Base-by-base conservation (phyloP, 2,113 vertebrate genomes). In the Puma concolor region DNA sequence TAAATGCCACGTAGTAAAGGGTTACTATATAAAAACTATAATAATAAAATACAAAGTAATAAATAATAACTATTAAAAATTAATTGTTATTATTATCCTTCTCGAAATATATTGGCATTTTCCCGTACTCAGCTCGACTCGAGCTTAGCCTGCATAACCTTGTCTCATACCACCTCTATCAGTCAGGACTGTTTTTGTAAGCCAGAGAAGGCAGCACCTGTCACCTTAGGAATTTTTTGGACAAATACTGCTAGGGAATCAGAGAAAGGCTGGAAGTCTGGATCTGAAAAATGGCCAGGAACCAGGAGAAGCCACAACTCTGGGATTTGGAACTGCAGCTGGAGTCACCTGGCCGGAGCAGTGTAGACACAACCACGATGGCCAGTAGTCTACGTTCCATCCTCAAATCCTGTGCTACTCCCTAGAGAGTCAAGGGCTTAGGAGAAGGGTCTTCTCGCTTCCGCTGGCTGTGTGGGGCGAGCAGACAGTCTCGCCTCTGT, bases 301-400 rank as follows among this genome's bases (percentile, higher is more conserved):
- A 11, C 0, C 0, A 13, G 12, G 36, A 63, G 13, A 31, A 48
- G 23, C 25, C 7, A 31, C 29, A 36, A 29, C 7, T 16, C 13
- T 50, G 41, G 25, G 33, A 19, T 76, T 17, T n/a, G 74, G 5
- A 36, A 3, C 52, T 7, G 0, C 2, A 1, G 29, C 0, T 2
- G 25, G 29, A 3, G 2, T 84, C 7, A 67, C 27, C 52, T 1
- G 29, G 31, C 21, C 25, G 15, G 31, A n/a, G 8, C 2, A 38
- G 67, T 7, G 4, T 63, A 31, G 41, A 67, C 5, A n/a, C 7
- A 0, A 4, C 44, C n/a, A 15, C 12, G 0, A 0, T 16, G 31
- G 33, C 14, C 14, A 10, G 7, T 1, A 52, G 19, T 54, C 21
- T 57, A n/a, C 15, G 8, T 36, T 1, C 0, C 25, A 3, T 36